Evolutionary conservation across 2,113 vertebrate genomes (phyloP).

Genomic region (Casuarius casuarius): DNA sequence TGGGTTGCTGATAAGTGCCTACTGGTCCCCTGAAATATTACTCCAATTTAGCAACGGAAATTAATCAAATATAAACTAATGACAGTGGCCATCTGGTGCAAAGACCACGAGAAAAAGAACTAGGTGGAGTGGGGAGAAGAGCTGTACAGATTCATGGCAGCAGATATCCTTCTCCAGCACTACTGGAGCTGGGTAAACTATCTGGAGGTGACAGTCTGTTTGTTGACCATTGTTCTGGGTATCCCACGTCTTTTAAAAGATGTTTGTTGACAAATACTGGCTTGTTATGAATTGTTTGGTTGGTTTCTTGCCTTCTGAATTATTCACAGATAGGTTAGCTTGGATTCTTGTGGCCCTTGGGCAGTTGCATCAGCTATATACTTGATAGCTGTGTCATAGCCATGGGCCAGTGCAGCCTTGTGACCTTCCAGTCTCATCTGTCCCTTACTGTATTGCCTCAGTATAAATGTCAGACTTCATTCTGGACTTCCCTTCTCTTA

Average conservation of each 20-base stretch:
- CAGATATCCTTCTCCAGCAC: background rate
- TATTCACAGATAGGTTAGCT: background rate
- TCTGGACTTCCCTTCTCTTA: background rate
- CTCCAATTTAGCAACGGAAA: background rate
- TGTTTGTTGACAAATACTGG: background rate
- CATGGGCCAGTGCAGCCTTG: no score
- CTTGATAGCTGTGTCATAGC: background rate
- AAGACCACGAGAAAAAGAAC: background rate
- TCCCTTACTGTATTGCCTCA: background rate
- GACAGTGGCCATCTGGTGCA: background rate
- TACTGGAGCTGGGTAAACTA: background rate
- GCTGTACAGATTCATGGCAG: background rate
- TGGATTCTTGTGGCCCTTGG: background rate
- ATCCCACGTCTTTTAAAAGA: background rate
- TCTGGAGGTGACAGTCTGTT: background rate
- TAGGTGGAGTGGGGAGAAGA: background rate
- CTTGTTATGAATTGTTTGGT: background rate
- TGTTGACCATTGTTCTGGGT: background rate
- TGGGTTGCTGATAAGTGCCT: background rate
- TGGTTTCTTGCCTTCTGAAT: background rate
- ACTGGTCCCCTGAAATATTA: background rate
- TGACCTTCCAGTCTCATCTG: background rate
- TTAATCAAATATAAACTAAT: background rate
- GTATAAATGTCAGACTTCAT: background rate
- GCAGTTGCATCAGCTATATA: background rate